These are phyloP conservation scores for Xiphorhynchus elegans DNA, from an alignment of 2,113 vertebrate genomes.

Conservation along the genomic window DNA sequence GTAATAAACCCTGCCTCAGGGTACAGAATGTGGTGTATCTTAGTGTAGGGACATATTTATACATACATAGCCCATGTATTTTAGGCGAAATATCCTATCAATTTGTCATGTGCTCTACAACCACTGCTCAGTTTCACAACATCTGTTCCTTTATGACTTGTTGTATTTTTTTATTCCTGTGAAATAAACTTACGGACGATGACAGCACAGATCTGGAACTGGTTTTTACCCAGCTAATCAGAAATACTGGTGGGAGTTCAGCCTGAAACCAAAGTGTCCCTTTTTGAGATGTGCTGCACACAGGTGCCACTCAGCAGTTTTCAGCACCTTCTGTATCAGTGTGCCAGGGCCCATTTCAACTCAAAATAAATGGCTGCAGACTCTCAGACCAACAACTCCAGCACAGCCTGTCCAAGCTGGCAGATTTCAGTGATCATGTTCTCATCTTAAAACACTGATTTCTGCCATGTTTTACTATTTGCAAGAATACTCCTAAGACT, in stretches of 20 bases:
- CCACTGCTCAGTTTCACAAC: background rate
- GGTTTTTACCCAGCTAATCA: background rate
- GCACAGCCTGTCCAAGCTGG: background rate
- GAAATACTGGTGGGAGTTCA: background rate
- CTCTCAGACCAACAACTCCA: background rate
- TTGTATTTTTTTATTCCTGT: background rate
- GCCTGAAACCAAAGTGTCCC: background rate
- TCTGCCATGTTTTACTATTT: background rate
- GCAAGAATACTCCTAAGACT: background rate
- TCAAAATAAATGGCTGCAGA: background rate
- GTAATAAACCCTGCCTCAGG: background rate
- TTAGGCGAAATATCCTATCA: background rate
- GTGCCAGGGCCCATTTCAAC: background rate
- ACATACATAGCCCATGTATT: rapidly evolving
- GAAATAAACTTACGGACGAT: background rate
- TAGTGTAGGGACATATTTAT: background rate
- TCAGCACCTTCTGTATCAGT: background rate
- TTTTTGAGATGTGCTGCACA: background rate
- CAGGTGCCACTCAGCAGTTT: background rate
- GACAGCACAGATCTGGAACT: background rate
- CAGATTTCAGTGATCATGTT: background rate
- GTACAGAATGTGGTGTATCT: background rate
- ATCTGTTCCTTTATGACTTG: background rate
- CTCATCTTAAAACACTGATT: background rate
- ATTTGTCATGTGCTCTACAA: rapidly evolving